These are phyloP conservation scores for Patella depressa DNA, from an alignment of 2,888 invertebrate genomes.

Conservation along the genomic window DNA sequence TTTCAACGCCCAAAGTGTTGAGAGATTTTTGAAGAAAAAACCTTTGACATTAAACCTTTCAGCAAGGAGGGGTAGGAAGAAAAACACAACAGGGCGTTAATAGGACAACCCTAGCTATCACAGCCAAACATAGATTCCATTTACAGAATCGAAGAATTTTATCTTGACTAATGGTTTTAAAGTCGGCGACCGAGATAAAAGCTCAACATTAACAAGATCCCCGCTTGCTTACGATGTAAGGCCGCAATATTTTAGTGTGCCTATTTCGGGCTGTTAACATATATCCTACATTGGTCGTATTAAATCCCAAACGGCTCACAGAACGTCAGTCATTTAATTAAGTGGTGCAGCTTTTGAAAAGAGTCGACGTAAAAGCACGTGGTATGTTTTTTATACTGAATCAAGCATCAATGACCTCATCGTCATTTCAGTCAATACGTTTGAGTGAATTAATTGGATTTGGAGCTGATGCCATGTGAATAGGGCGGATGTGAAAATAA, in stretches of 20 bases:
- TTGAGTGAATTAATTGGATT: slow-evolving; percentile 5
- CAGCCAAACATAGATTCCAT: slow-evolving; percentile 1
- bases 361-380: neutral
- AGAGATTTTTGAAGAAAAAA: too few relatives aligned
- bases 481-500: neutral
- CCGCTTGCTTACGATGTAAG: neutral
- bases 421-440: neutral
- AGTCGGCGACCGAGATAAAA: neutral
- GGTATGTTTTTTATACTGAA: too few relatives aligned
- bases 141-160: neutral
- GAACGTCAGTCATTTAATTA: slow-evolving; percentile 2
- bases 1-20: too few relatives aligned
- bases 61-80: neutral
- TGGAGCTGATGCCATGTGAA: neutral
- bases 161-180: neutral
- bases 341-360: slow-evolving; percentile 3
- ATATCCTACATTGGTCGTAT: neutral
- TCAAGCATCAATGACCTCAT: neutral
- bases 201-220: neutral
- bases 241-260: neutral
- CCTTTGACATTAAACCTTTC: neutral
- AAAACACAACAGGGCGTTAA: neutral
- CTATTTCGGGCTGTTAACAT: slow-evolving; percentile 3
- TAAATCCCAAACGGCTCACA: neutral
- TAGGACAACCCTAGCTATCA: neutral